A percentile compares a stretch with the other conserved stretches of the same genome.
phyloP scores from a whole-genome alignment of 2,888 invertebrate genomes.

The Dryococelus australis region DNA sequence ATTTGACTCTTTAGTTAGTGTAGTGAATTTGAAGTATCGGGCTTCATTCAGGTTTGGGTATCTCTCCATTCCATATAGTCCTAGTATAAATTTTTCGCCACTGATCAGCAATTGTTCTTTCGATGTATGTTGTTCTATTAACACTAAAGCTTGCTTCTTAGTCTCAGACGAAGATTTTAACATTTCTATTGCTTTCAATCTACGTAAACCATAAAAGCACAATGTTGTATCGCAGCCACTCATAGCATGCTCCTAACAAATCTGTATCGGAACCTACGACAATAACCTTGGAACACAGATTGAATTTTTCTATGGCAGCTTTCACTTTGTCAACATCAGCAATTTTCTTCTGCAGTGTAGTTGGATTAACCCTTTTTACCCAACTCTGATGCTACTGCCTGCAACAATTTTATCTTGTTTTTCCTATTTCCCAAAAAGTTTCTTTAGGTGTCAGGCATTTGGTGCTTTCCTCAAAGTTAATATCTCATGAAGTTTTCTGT shows the following conservation, averaged over 20 bases:
- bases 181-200: background rate
- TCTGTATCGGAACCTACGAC: background rate
- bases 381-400: background rate
- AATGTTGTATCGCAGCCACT: background rate
- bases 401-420: background rate
- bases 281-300: background rate
- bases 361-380: background rate
- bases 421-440: background rate
- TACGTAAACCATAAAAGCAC: background rate
- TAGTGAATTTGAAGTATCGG: background rate
- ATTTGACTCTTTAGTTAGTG: background rate
- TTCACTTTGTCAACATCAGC: background rate
- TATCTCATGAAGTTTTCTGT: background rate
- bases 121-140: background rate
- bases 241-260: background rate
- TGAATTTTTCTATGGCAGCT: background rate
- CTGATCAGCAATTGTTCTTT: background rate
- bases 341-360: background rate
- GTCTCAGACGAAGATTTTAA: background rate
- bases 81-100: background rate
- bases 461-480: background rate
- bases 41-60: background rate
- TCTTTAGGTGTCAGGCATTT: background rate
- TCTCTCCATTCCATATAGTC: background rate
- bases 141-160: background rate